phyloP scores from a whole-genome alignment of 1,140 invertebrate genomes.

The Aricia agestis region DNA sequence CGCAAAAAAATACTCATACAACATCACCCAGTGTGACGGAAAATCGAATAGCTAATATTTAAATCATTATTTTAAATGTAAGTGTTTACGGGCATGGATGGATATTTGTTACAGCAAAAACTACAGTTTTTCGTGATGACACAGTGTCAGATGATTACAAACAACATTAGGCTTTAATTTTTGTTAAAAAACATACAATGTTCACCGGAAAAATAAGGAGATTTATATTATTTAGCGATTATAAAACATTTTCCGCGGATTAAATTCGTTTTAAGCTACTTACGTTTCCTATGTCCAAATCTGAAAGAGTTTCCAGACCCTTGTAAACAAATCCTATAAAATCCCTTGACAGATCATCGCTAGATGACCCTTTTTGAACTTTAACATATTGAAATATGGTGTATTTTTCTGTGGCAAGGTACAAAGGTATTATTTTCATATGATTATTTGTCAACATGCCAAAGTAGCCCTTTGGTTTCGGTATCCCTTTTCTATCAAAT shows the following conservation, averaged over 20 bases:
- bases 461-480: slow-evolving; percentile 12
- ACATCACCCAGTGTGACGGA: too few relatives aligned
- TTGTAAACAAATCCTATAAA: not conserved
- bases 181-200: too few relatives aligned
- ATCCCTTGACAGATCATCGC: not conserved
- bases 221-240: not conserved
- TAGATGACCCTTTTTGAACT: not conserved
- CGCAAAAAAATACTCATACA: too few relatives aligned
- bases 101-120: too few relatives aligned
- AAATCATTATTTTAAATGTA: too few relatives aligned
- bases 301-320: slow-evolving; percentile 3
- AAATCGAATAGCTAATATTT: too few relatives aligned
- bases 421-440: slow-evolving; percentile 5
- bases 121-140: too few relatives aligned
- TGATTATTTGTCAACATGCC: slow-evolving; percentile 13
- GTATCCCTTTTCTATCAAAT: slow-evolving; percentile 6
- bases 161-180: too few relatives aligned
- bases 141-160: too few relatives aligned
- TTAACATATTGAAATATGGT: not conserved
- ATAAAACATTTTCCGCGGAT: slow-evolving; percentile 3
- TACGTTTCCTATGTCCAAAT: slow-evolving; percentile 4
- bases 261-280: not conserved
- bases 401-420: not conserved
- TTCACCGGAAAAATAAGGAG: too few relatives aligned
- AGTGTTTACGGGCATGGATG: too few relatives aligned